phyloP scores from a whole-genome alignment of 1,140 invertebrate genomes.

The Ditylenchus dipsaci region DNA sequence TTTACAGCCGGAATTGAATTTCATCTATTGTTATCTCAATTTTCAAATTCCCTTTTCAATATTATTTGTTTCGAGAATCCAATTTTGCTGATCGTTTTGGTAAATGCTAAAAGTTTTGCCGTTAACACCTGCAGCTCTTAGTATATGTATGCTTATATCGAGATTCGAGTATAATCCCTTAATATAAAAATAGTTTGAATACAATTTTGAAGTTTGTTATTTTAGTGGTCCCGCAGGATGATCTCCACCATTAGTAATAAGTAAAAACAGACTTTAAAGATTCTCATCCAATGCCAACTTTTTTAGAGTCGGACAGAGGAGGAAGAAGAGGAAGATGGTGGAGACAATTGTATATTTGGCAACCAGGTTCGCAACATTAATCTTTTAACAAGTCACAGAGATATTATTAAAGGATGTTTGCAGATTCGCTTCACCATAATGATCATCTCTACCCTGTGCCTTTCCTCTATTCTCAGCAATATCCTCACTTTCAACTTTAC shows the following conservation, averaged over 20 bases:
- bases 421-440: conserved; percentile 53
- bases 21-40: too few species aligned
- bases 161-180: too few species aligned
- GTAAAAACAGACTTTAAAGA: too few species aligned
- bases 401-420: conserved; percentile 3
- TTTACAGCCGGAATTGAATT: too few species aligned
- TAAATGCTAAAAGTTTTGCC: too few species aligned
- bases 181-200: too few species aligned
- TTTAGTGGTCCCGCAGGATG: conserved; percentile 8
- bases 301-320: conserved; percentile 11
- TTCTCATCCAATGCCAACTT: too few species aligned
- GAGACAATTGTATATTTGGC: conserved; percentile 41
- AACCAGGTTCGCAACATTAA: conserved; percentile 15
- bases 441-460: conserved; percentile 50
- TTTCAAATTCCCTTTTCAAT: too few species aligned
- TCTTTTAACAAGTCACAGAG: background rate
- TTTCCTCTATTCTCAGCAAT: conserved; percentile 53
- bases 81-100: too few species aligned
- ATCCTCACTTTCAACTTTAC: conserved; percentile 58
- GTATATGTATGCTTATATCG: too few species aligned
- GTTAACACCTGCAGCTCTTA: too few species aligned
- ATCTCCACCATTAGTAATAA: conserved; percentile 6
- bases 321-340: conserved; percentile 30
- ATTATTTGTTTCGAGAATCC: too few species aligned
- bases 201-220: background rate